Evolutionary conservation across 53 echinoderm and acorn worm species (phyloP).

Genomic region (Holothuria leucospilota): DNA sequence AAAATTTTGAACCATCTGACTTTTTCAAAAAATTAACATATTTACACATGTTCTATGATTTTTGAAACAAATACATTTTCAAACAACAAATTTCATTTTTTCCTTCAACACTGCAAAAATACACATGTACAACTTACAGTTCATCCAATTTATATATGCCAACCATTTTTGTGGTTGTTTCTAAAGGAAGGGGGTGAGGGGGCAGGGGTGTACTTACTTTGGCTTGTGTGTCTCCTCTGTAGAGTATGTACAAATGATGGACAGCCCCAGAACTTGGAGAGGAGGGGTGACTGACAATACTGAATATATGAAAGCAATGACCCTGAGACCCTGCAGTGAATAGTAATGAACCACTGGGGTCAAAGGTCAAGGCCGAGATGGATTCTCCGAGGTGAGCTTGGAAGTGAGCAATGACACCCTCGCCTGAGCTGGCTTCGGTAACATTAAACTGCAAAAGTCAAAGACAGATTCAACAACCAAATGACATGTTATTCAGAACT

Average conservation of each 20-base stretch:
- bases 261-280: constrained; percentile 82
- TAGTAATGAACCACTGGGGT: constrained; percentile 85
- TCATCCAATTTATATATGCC: not conserved
- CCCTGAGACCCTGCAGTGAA: constrained; percentile 93
- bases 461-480: no score
- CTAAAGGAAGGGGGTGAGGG: not conserved
- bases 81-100: no score
- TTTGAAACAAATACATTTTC: no score
- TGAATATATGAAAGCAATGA: constrained; percentile 94
- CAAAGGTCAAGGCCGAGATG: constrained; percentile 91
- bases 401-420: constrained; percentile 93
- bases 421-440: constrained; percentile 73
- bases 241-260: constrained; percentile 90
- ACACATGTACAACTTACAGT: not conserved
- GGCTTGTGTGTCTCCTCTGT: constrained; percentile 94
- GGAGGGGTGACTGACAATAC: constrained; percentile 86
- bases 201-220: constrained; percentile 63
- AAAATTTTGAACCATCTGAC: no score
- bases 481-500: no score
- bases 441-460: constrained; percentile 77
- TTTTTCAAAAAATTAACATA: no score
- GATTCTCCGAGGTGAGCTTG: constrained; percentile 88
- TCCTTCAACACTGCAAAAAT: no score
- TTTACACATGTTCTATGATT: no score
- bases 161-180: not conserved